Evolutionary conservation across 2,888 invertebrate species (phyloP).

Genomic region (Archips xylosteana): DNA sequence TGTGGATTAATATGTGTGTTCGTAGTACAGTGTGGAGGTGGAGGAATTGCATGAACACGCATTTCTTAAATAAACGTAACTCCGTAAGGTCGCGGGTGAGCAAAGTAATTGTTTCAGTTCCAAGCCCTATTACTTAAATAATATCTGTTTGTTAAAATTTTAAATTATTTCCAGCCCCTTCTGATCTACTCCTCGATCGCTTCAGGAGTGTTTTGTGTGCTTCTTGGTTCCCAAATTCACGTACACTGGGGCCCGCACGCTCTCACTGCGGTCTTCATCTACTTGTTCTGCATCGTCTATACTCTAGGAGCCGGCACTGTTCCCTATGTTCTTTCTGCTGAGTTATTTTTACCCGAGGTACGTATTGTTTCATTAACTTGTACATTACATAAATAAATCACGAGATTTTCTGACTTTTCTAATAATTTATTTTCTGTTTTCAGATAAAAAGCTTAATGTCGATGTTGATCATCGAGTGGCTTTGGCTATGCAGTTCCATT

Average conservation of each 20-base stretch:
- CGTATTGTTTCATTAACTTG: neutral
- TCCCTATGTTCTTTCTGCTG: slow-evolving; percentile 51
- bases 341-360: slow-evolving; percentile 56
- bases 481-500: slow-evolving; percentile 48
- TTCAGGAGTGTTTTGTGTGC: slow-evolving; percentile 54
- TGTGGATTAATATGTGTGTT: no score
- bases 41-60: no score
- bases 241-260: slow-evolving; percentile 49
- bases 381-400: no score
- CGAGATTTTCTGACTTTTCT: no score
- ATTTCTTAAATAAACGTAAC: no score
- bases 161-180: slow-evolving; percentile 53
- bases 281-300: slow-evolving; percentile 47
- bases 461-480: slow-evolving; percentile 49
- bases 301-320: slow-evolving; percentile 52
- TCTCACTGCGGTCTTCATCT: slow-evolving; percentile 48
- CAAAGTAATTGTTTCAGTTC: no score
- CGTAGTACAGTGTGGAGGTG: no score
- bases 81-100: no score
- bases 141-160: no score
- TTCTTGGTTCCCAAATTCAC: slow-evolving; percentile 52
- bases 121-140: no score
- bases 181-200: slow-evolving; percentile 60
- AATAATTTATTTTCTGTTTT: slow-evolving; percentile 19
- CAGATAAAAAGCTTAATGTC: slow-evolving; percentile 50